Conservation (phyloP, 2,113 vertebrate genomes). For the Haliaeetus leucogaster region DNA sequence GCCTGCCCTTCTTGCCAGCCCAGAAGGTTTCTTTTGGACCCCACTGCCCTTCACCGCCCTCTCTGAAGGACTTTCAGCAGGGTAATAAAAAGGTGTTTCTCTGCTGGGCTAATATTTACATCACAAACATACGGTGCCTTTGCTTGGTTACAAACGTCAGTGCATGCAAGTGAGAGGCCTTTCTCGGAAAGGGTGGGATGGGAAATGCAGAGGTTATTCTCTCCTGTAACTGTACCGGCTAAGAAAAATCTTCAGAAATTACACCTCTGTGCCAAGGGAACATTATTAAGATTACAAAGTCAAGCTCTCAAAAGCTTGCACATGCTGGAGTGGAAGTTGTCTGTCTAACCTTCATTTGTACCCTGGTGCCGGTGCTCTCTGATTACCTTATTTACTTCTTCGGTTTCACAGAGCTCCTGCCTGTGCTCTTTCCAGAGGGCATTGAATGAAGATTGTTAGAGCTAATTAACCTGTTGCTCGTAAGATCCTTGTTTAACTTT, state of each 20-base stretch:
- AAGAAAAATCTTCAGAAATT: not conserved
- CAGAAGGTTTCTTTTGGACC: not conserved
- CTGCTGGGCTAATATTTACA: conserved; percentile 54
- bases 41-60: not conserved
- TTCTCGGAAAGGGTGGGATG: not conserved
- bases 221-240: not conserved
- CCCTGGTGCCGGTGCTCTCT: not conserved
- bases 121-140: conserved; percentile 5
- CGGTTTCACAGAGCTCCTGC: not conserved
- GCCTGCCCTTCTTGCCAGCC: not conserved
- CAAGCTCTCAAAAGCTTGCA: not conserved
- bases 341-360: conserved; percentile 24
- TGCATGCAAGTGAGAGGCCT: not conserved
- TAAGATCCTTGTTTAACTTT: not conserved
- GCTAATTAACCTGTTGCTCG: not conserved
- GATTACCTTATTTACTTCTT: not conserved
- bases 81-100: conserved; percentile 23
- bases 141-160: conserved; percentile 45
- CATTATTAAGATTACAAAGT: not conserved
- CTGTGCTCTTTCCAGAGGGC: not conserved
- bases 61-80: not conserved
- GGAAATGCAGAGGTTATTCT: not conserved
- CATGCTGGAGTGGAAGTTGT: not conserved
- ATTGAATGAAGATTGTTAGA: not conserved
- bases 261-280: rapidly evolving